Percentiles rank a stretch among this genome's conserved stretches.
These are phyloP conservation scores for Bombus huntii DNA, from an alignment of 1,140 invertebrate genomes.

Conservation along the genomic window DNA sequence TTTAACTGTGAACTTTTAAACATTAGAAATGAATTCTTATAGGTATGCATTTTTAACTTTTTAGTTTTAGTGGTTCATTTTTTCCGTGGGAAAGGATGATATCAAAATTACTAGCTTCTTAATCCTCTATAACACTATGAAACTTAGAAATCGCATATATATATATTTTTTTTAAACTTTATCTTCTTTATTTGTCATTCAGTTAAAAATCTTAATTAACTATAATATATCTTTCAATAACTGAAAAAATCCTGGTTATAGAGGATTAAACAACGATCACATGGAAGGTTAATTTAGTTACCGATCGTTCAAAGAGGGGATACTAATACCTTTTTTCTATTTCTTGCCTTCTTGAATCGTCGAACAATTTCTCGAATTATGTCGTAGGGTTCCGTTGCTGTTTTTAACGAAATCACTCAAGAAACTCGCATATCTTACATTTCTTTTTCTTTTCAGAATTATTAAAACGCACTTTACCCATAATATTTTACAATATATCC, in stretches of 20 bases:
- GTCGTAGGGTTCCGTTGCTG: constrained; percentile 4
- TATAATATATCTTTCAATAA: neutral
- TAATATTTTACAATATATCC: constrained; percentile 14
- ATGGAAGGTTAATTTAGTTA: neutral
- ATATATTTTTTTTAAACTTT: neutral
- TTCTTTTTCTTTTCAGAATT: neutral
- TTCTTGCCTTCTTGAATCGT: neutral
- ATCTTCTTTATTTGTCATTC: neutral
- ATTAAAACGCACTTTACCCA: constrained; percentile 21
- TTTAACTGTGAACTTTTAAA: neutral
- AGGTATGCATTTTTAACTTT: neutral
- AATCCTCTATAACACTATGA: neutral
- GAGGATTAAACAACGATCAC: neutral
- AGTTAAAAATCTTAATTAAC: neutral
- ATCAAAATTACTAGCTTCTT: neutral
- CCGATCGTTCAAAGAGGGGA: neutral
- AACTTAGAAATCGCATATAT: neutral
- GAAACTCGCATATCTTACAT: constrained; percentile 4
- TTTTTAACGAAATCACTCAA: neutral
- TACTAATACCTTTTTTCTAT: neutral
- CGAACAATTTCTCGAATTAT: neutral
- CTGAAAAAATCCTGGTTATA: neutral
- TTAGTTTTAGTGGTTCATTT: neutral
- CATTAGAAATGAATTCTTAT: neutral
- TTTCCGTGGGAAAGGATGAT: neutral